Base-by-base conservation (phyloP, 2,888 invertebrate genomes). In the Drosophila cracens region DNA sequence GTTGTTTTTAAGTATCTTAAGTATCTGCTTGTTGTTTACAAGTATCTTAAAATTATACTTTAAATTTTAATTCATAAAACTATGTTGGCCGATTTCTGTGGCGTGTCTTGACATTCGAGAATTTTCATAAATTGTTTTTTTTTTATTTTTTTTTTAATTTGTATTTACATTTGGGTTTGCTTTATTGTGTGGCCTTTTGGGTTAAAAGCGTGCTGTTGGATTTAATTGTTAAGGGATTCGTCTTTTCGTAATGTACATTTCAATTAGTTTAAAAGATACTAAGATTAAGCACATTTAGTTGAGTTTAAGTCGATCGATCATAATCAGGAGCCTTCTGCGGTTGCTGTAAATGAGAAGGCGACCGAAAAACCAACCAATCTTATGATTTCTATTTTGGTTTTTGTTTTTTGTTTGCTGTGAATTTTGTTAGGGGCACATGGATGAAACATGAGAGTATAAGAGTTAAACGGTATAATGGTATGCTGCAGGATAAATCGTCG, bases 311-410 rank as follows among this genome's bases (percentile, higher is more conserved):
- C 56, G 79, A 88, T 88, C 83, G 82, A 82, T 87, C 83, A 87
- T 83, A 81, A 79, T 81, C 89, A 91, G 95, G 95, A 95, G 95
- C 96, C 96, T 96, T 96, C 96, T 95, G 96, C 96, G 95, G 95
- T 94, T 96, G 96, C 96, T 96, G 96, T 96, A 96, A 83, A 95
- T 95, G 96, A 96, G 96, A 96, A 96, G 96, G 96, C 95, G 95
- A 95, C 96, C 94, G 95, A 94, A 92, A 46, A 93, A 92, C 93
- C 93, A 93, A 93, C 93, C 93, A 92, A 93, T 90, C 88, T 77
- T 62, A 73, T 84, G 71, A 72, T 69, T 77, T 70, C 46, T 46
- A 46, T 74, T 71, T 65, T 62, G 67, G 36, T 61, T 64, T 49
- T 64, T 40, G 2, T 40, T 34, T 52, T 49, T 53, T n/a, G 21